Conservation (phyloP, 2,113 vertebrate genomes). For the Leptosomus discolor region DNA sequence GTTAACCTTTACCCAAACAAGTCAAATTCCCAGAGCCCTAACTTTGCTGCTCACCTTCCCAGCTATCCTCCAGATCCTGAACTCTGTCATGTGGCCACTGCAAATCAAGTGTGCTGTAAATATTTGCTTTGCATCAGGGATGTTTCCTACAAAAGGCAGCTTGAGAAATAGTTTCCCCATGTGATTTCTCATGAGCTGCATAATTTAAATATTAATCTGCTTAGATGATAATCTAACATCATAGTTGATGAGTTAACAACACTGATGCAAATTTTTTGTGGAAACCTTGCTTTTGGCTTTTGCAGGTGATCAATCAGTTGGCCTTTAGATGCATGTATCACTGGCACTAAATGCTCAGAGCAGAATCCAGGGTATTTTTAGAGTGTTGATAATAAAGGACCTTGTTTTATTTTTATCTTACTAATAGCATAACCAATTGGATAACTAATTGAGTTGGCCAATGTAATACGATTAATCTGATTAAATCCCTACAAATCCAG, state of each 20-base stretch:
- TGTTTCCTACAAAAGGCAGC: constrained; percentile 19
- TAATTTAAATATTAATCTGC: constrained; percentile 4
- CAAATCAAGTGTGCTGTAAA: background rate
- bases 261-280: background rate
- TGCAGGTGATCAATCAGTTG: background rate
- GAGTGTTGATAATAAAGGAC: background rate
- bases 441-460: background rate
- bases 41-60: background rate
- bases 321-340: background rate
- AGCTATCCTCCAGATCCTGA: background rate
- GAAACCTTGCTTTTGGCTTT: background rate
- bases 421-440: background rate
- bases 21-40: background rate
- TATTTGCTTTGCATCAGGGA: background rate
- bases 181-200: background rate
- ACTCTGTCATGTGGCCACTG: background rate
- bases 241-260: background rate
- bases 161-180: background rate
- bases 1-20: background rate
- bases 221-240: background rate
- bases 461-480: constrained; percentile 1
- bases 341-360: background rate
- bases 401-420: background rate
- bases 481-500: background rate
- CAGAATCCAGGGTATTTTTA: constrained; percentile 1